Evolutionary conservation across 2,797 vertebrate genomes (phyloP).

Genomic region (Fringilla coelebs): DNA sequence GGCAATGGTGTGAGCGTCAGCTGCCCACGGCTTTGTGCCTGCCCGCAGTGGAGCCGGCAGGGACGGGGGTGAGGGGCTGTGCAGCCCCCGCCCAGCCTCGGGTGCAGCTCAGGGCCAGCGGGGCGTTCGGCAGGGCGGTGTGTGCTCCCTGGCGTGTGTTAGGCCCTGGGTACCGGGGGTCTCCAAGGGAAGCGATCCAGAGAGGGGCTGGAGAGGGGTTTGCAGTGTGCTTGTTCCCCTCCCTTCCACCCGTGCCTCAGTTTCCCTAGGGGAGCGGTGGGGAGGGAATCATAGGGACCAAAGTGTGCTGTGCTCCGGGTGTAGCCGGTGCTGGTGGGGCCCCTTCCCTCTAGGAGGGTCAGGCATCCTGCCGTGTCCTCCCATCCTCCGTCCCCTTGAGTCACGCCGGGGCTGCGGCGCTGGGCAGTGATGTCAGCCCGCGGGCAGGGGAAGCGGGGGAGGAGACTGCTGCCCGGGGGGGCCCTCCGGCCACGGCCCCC

Average conservation of each 20-base stretch:
- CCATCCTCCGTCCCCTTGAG: background rate
- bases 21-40: background rate
- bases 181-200: background rate
- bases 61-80: background rate
- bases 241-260: background rate
- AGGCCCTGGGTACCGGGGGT: background rate
- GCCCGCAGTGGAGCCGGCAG: background rate
- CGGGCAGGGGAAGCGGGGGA: slow-evolving; percentile 70
- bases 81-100: background rate
- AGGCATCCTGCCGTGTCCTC: background rate
- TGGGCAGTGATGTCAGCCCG: slow-evolving; percentile 79
- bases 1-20: background rate
- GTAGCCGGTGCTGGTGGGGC: background rate
- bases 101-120: background rate
- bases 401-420: slow-evolving; percentile 73
- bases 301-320: background rate
- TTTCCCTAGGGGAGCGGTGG: background rate
- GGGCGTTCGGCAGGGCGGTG: accelerated
- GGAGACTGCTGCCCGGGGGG: slow-evolving; percentile 55
- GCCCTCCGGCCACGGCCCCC: background rate
- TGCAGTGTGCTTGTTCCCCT: background rate
- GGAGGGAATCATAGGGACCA: background rate
- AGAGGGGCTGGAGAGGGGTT: too few relatives aligned
- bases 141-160: background rate
- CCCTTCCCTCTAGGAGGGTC: background rate